Conservation (phyloP, 2,797 vertebrate genomes). For the Ceryle rudis region DNA sequence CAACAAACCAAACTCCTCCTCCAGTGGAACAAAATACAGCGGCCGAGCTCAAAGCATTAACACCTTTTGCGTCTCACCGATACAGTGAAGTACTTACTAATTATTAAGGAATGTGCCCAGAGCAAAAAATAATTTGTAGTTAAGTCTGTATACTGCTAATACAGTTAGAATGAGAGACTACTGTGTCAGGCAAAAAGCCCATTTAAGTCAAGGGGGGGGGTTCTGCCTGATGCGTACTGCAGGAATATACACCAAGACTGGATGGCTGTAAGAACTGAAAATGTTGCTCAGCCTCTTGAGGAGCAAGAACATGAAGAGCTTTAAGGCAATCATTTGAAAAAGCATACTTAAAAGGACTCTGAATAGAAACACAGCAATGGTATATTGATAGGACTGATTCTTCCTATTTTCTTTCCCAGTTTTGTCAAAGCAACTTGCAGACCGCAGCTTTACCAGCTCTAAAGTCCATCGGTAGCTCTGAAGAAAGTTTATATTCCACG, state of each 20-base stretch:
- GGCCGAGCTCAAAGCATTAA: not conserved
- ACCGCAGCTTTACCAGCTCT: not conserved
- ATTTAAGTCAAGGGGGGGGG: not conserved
- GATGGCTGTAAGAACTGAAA: not conserved
- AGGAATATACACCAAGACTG: not conserved
- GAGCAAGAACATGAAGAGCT: not conserved
- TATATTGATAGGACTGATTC: not conserved
- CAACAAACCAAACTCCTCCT: not conserved
- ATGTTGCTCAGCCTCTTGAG: not conserved
- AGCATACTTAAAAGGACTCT: not conserved
- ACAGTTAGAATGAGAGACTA: not conserved
- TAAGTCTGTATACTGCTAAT: not conserved
- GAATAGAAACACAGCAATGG: not conserved
- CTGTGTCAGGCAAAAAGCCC: not conserved
- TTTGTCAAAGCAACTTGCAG: not conserved
- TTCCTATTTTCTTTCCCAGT: not conserved
- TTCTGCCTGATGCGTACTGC: not conserved
- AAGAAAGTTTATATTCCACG: not conserved
- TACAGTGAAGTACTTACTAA: not conserved
- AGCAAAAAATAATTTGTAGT: conserved; percentile 13
- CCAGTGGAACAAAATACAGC: not conserved
- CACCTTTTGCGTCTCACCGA: not conserved
- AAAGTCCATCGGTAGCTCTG: not conserved
- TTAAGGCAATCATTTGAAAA: not conserved
- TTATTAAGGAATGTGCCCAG: not conserved